Evolutionary conservation across 2,797 vertebrate species (phyloP).

Genomic region (Malurus leucopterus): DNA sequence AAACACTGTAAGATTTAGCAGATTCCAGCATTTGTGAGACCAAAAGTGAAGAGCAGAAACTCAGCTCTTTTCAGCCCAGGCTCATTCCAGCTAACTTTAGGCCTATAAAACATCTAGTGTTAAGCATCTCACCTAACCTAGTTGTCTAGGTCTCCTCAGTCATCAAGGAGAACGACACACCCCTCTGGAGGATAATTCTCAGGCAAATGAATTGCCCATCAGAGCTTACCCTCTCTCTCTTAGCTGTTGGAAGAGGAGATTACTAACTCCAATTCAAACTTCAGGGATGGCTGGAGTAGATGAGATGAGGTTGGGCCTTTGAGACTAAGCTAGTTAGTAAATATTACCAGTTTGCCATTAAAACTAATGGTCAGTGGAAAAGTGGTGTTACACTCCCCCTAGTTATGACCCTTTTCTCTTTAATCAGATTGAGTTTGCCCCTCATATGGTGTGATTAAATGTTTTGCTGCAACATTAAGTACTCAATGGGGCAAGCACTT

Average conservation of each 20-base stretch:
- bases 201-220: slow-evolving; percentile 34
- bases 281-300: slow-evolving; percentile 59
- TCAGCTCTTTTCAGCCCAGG: background rate
- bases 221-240: slow-evolving; percentile 3
- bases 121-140: slow-evolving; percentile 30
- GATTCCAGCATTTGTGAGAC: background rate
- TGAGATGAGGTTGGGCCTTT: slow-evolving; percentile 57
- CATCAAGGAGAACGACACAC: background rate
- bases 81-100: background rate
- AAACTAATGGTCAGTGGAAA: slow-evolving; percentile 65
- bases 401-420: slow-evolving; percentile 61
- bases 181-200: slow-evolving; percentile 38
- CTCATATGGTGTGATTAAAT: slow-evolving; percentile 66
- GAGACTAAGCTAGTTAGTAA: slow-evolving; percentile 64
- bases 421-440: slow-evolving; percentile 62
- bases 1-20: background rate
- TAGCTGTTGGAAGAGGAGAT: slow-evolving; percentile 8
- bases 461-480: slow-evolving; percentile 41
- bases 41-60: background rate
- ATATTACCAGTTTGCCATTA: slow-evolving; percentile 41
- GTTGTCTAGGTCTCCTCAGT: slow-evolving; percentile 24
- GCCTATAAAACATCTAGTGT: background rate
- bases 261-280: slow-evolving; percentile 8
- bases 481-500: slow-evolving; percentile 38
- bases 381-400: slow-evolving; percentile 50